Evolutionary conservation across 1,140 invertebrate genomes (phyloP).

Genomic region (Drosophila sp.): DNA sequence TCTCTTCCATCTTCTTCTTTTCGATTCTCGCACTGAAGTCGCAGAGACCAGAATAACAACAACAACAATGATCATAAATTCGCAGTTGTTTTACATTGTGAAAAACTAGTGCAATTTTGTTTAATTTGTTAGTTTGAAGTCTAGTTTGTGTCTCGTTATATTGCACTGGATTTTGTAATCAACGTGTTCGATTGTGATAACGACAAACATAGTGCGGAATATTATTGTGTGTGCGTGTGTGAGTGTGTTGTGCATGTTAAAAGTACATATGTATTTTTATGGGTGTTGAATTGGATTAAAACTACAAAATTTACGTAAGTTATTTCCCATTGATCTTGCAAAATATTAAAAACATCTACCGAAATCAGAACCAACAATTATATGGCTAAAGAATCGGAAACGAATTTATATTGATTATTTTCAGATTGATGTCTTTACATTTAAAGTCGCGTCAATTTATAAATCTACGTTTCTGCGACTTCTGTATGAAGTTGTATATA

Average conservation of each 20-base stretch:
- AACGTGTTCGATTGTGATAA: conserved; percentile 5
- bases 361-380: not conserved
- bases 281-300: no score
- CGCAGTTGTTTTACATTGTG: conserved; percentile 14
- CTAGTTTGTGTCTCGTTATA: not conserved
- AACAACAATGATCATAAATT: conserved; percentile 8
- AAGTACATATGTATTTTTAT: not conserved
- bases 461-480: no score
- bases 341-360: no score
- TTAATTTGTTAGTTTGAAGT: not conserved
- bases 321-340: no score
- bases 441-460: no score
- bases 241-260: not conserved
- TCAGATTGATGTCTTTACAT: no score
- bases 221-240: not conserved
- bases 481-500: no score
- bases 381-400: not conserved
- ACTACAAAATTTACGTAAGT: no score
- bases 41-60: conserved; percentile 1
- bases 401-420: no score
- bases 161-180: not conserved
- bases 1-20: not conserved
- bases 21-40: conserved; percentile 9
- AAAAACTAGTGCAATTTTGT: not conserved
- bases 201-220: not conserved